These are phyloP conservation scores for Okapia johnstoni DNA, from an alignment of 2,113 vertebrate genomes.

Conservation along the genomic window DNA sequence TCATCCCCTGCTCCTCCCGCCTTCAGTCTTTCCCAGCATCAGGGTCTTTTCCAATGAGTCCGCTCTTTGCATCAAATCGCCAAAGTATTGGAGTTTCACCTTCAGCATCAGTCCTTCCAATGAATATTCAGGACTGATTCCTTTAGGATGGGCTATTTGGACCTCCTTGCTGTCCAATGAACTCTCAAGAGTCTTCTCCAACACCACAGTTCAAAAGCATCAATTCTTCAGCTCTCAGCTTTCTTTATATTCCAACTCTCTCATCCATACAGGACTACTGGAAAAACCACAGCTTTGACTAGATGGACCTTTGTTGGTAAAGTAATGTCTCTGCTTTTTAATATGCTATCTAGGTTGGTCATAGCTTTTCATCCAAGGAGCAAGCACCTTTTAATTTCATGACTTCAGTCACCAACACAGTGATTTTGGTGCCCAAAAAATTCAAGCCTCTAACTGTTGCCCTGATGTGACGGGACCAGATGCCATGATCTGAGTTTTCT, in stretches of 20 bases:
- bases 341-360: neutral
- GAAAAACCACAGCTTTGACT: neutral
- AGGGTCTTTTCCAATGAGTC: neutral
- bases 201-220: neutral
- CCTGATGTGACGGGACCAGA: neutral
- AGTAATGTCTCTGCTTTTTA: neutral
- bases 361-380: neutral
- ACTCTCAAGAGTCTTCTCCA: neutral
- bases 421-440: rapidly evolving
- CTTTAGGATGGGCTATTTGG: neutral
- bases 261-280: neutral
- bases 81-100: neutral
- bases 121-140: neutral
- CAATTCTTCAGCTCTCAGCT: neutral
- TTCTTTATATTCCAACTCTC: neutral
- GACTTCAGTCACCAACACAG: neutral
- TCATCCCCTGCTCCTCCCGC: rapidly evolving
- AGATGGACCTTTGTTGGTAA: neutral
- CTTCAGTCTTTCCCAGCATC: neutral
- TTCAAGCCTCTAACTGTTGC: neutral
- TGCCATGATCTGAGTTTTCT: neutral
- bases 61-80: neutral
- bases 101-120: neutral
- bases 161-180: neutral
- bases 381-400: neutral